These are phyloP conservation scores for Rhagologus leucostigma DNA, from an alignment of 2,113 vertebrate genomes.

Conservation along the genomic window DNA sequence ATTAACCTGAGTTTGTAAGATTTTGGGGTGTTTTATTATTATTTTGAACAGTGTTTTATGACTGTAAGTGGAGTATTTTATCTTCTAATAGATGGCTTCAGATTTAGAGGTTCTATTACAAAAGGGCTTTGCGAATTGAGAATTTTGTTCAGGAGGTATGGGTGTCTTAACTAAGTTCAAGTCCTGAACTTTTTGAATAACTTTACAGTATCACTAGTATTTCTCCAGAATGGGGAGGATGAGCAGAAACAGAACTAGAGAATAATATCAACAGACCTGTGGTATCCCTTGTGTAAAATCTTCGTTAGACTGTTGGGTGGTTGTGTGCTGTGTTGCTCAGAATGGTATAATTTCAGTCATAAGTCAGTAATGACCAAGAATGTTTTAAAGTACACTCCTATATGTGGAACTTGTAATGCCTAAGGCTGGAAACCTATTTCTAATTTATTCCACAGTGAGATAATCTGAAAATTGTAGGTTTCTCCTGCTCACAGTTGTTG, in stretches of 20 bases:
- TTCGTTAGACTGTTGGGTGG: not conserved
- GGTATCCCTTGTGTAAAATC: not conserved
- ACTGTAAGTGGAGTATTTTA: not conserved
- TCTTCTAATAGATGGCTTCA: not conserved
- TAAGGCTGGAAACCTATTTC: not conserved
- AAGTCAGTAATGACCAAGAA: not conserved
- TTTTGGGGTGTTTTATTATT: not conserved
- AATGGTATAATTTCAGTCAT: not conserved
- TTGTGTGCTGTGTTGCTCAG: not conserved
- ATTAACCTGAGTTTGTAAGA: not conserved
- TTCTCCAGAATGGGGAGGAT: not conserved
- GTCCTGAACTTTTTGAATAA: not conserved
- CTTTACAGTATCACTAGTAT: not conserved
- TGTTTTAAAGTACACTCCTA: not conserved
- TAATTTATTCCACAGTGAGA: not conserved
- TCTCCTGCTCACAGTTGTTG: not conserved
- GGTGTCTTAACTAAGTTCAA: not conserved
- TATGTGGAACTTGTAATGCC: not conserved
- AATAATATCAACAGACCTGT: not conserved
- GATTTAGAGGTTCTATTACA: not conserved
- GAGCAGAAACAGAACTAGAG: not conserved
- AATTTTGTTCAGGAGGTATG: not conserved
- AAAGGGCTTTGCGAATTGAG: not conserved
- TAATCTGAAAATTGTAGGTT: slow-evolving; percentile 41
- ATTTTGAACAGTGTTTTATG: not conserved